A percentile compares a stretch with the other conserved stretches of the same genome.
Conservation (phyloP, 2,888 invertebrate species). For the Spialia ferax region DNA sequence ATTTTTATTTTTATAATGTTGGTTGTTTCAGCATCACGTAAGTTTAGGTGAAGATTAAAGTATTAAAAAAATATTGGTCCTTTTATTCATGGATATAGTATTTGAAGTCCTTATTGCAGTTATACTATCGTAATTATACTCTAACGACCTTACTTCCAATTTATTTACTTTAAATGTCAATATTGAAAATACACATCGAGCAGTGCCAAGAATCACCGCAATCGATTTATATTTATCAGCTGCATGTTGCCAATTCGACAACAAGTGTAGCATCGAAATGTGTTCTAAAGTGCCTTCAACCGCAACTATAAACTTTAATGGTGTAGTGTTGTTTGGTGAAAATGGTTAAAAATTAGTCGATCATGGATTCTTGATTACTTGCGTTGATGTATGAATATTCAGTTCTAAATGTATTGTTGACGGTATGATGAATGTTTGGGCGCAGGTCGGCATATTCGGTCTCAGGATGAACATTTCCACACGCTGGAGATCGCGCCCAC, state of each 20-base stretch:
- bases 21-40: too few species aligned
- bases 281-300: conserved; percentile 29
- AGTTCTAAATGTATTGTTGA: neutral
- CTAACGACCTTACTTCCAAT: neutral
- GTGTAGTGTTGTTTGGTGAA: conserved; percentile 32
- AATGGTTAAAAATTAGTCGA: conserved; percentile 23
- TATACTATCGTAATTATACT: too few species aligned
- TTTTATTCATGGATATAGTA: too few species aligned
- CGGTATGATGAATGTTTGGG: neutral
- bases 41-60: too few species aligned
- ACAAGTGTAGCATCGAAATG: conserved; percentile 31
- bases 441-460: conserved; percentile 86
- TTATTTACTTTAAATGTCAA: conserved; percentile 37
- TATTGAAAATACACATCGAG: conserved; percentile 32
- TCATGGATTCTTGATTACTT: neutral
- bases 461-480: conserved; percentile 92
- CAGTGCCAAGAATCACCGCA: conserved; percentile 35
- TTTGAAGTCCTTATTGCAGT: too few species aligned
- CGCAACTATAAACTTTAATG: conserved; percentile 29
- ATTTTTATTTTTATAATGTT: neutral
- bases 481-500: conserved; percentile 95
- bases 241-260: conserved; percentile 34
- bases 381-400: neutral
- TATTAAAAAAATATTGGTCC: too few species aligned
- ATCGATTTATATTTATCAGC: conserved; percentile 41